Percentiles rank a stretch among this genome's conserved stretches.
These are phyloP conservation scores for Oreamnos americanus DNA, from an alignment of 2,113 vertebrate genomes.

Conservation along the genomic window DNA sequence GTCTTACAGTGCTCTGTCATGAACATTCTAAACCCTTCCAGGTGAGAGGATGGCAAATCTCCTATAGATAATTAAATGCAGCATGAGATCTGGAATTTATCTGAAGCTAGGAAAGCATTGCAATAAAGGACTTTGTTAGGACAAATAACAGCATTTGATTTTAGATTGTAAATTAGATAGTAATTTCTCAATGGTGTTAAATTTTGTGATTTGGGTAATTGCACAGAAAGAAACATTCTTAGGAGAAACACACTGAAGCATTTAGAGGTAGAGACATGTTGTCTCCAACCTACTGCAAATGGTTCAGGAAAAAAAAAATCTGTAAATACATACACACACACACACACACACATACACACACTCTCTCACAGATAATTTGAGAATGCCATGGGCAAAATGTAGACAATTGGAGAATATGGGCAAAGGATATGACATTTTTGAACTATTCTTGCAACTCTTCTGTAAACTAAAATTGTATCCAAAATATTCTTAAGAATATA, in stretches of 20 bases:
- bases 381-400: not conserved
- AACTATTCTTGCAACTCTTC: not conserved
- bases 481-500: not conserved
- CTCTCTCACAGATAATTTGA: not conserved
- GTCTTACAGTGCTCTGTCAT: rapidly evolving
- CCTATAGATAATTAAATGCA: not conserved
- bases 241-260: not conserved
- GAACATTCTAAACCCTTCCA: not conserved
- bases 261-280: not conserved
- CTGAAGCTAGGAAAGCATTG: rapidly evolving
- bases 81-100: not conserved
- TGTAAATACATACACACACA: not conserved
- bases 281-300: not conserved
- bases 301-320: not conserved
- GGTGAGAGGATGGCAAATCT: not conserved
- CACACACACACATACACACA: too few relatives aligned
- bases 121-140: rapidly evolving
- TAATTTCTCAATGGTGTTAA: not conserved
- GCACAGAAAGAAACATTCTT: not conserved
- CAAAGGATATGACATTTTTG: rapidly evolving
- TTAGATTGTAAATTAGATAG: not conserved
- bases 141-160: not conserved
- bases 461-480: not conserved
- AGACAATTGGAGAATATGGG: too few relatives aligned
- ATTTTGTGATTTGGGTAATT: not conserved